A percentile compares a stretch with the other conserved stretches of the same genome.
These are phyloP conservation scores for Cantharis rustica DNA, from an alignment of 2,888 invertebrate genomes.

Conservation along the genomic window DNA sequence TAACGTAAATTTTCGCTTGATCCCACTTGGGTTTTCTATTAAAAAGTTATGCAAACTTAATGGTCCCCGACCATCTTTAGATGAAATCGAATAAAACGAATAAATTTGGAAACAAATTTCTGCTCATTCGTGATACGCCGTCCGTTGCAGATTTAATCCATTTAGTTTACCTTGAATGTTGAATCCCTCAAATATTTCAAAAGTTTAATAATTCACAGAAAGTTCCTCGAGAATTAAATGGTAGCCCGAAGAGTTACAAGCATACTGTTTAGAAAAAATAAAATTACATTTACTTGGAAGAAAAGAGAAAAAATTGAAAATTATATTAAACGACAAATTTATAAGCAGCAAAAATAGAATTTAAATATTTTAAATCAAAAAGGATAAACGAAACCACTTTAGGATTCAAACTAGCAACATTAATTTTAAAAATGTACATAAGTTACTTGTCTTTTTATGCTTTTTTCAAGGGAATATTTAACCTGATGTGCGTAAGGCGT, in stretches of 20 bases:
- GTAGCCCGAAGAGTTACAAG: constrained; percentile 20
- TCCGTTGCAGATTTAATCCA: not conserved
- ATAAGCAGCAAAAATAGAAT: not conserved
- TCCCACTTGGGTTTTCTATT: not conserved
- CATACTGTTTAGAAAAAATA: constrained; percentile 16
- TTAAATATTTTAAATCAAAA: constrained; percentile 5
- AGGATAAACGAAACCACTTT: not conserved
- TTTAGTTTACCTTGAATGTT: not conserved
- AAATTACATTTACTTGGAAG: constrained; percentile 4
- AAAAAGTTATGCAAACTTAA: not conserved
- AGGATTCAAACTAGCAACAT: not conserved
- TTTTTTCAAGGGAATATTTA: not conserved
- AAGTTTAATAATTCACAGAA: constrained; percentile 4
- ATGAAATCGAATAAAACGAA: not conserved
- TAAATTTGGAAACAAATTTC: not conserved
- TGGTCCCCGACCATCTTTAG: not conserved
- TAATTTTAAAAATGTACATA: not conserved
- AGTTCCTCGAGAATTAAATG: constrained; percentile 17
- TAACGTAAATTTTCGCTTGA: not conserved
- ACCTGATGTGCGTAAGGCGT: not conserved
- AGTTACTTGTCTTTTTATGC: not conserved
- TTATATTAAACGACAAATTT: not conserved
- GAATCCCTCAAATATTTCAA: not conserved
- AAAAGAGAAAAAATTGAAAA: not conserved
- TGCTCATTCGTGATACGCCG: not conserved